phyloP scores from a whole-genome alignment of 2,113 vertebrate genomes.

The Epinephelus lanceolatus region DNA sequence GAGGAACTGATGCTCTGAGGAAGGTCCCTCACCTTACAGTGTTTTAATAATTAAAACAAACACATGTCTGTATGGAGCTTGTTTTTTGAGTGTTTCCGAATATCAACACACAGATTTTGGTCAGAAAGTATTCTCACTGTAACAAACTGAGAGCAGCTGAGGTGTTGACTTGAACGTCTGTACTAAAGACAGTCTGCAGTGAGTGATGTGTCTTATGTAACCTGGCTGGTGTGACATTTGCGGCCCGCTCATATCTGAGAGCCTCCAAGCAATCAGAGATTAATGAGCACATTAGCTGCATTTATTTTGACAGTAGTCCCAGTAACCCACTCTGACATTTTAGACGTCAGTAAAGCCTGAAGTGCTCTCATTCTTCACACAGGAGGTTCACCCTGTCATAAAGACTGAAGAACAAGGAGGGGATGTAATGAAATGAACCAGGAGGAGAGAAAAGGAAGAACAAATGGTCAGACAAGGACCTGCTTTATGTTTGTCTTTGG shows the following conservation, averaged over 20 bases:
- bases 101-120: neutral
- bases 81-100: too few relatives aligned
- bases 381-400: neutral
- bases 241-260: slow-evolving; percentile 15
- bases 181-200: slow-evolving; percentile 15
- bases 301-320: slow-evolving; percentile 19
- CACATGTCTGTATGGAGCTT: neutral
- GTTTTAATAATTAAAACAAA: neutral
- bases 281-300: slow-evolving; percentile 37
- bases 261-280: slow-evolving; percentile 26
- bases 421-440: neutral
- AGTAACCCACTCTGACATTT: slow-evolving; percentile 37
- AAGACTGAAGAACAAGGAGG: neutral
- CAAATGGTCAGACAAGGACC: too few relatives aligned
- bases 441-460: neutral
- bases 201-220: neutral
- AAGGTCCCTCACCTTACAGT: neutral
- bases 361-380: neutral
- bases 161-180: neutral
- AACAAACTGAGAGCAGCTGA: neutral
- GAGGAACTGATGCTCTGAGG: neutral
- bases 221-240: slow-evolving; percentile 30
- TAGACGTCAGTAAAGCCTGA: slow-evolving; percentile 4
- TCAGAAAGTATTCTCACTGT: too few relatives aligned
- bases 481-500: too few relatives aligned